phyloP scores from a whole-genome alignment of 2,113 vertebrate species.

The Oriolus oriolus region DNA sequence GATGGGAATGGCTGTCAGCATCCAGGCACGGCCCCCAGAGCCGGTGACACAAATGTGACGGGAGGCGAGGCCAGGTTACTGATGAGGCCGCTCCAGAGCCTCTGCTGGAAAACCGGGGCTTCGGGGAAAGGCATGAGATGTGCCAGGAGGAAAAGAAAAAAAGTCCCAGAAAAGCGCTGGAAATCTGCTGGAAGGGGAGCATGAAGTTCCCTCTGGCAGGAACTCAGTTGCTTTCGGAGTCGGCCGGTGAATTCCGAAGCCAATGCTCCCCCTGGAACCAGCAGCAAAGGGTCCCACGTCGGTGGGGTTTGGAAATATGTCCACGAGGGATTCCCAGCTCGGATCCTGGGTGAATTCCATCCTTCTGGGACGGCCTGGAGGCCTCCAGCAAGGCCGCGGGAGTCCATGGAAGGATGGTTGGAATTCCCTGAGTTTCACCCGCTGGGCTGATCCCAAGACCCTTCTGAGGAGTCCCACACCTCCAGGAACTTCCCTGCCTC shows the following conservation, averaged over 20 bases:
- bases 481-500: background rate
- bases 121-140: background rate
- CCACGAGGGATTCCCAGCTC: background rate
- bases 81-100: background rate
- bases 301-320: rapidly evolving
- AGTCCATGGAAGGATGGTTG: rapidly evolving
- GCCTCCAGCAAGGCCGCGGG: too few species aligned
- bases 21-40: background rate
- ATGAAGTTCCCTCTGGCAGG: background rate
- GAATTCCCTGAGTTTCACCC: background rate
- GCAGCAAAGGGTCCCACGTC: background rate
- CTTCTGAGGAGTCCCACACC: background rate
- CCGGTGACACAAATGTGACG: background rate
- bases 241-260: background rate
- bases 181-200: background rate
- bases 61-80: background rate
- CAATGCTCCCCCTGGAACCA: rapidly evolving
- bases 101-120: background rate
- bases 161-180: background rate
- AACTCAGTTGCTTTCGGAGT: background rate
- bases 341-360: too few species aligned
- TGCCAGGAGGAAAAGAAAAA: background rate
- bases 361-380: background rate
- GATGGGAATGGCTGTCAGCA: background rate
- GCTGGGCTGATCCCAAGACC: background rate